Evolutionary conservation across 2,113 vertebrate species (phyloP).

Genomic region (Romanogobio albipinnatus): DNA sequence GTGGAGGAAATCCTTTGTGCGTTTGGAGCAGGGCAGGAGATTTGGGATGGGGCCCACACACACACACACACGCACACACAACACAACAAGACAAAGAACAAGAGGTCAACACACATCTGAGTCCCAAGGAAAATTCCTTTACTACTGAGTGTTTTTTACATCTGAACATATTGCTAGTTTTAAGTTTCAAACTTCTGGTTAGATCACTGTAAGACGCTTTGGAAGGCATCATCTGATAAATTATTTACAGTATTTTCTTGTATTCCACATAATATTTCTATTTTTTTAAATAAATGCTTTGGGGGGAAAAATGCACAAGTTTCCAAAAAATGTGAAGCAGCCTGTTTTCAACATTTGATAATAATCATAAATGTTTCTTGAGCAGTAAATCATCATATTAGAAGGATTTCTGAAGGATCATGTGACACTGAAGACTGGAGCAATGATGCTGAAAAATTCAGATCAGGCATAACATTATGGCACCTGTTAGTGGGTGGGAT

Average conservation of each 20-base stretch:
- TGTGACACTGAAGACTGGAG: not conserved
- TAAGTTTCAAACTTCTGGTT: not conserved
- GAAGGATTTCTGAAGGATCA: not conserved
- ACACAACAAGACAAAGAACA: constrained; percentile 27
- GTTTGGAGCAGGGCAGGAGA: constrained; percentile 6
- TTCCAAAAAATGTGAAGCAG: not conserved
- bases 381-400: not conserved
- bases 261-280: too few species aligned
- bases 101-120: constrained; percentile 28
- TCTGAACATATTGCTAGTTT: not conserved
- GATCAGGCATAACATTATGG: too few species aligned
- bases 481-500: too few species aligned
- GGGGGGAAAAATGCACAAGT: not conserved
- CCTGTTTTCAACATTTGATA: not conserved
- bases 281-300: not conserved
- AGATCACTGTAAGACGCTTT: not conserved
- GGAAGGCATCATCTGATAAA: not conserved
- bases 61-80: constrained; percentile 34
- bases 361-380: not conserved
- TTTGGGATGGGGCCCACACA: constrained; percentile 36
- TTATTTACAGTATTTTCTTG: not conserved
- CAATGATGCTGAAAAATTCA: not conserved
- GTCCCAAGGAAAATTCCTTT: constrained; percentile 23
- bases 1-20: constrained; percentile 43
- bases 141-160: not conserved